Base-by-base conservation (phyloP, 2,888 invertebrate genomes). In the Apantesis nais region DNA sequence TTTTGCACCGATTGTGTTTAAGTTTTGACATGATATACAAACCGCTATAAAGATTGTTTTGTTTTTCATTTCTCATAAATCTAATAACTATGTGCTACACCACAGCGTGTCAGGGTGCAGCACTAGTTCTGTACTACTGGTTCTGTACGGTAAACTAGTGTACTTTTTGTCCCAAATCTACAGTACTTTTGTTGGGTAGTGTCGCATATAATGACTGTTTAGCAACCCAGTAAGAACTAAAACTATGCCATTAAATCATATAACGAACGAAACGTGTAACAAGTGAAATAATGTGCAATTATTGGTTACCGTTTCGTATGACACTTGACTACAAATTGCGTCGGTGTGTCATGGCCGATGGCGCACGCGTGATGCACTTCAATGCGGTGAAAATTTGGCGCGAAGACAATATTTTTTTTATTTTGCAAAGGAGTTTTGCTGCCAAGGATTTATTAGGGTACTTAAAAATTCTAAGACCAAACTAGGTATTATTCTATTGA, bases 261-360 rank as follows among this genome's bases (percentile, higher is more conserved):
- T 78, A 79, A 77, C 73, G 62, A 66, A 68, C 72, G 73, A 74
- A 71, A 71, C 75, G 74, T 83, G 83, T 85, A 85, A 85, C 84
- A 81, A 73, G 78, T 80, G 77, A 82, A 84, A 86, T 87, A 85
- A 86, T 86, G 84, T 87, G 86, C 86, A 86, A 89, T 86, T 83
- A 83, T 83, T 73, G 79, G 83, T 80, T 77, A 78, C 78, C 66
- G 78, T 74, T 74, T 74, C 79, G 74, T 71, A 72, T 74, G 73
- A 55, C 80, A 69, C 64, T 70, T 66, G 90, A 86, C 90, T 90
- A 83, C 85, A 82, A 90, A 90, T 39, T 84, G 78, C 76, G 60
- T 34, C 70, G 75, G 84, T 88, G 88, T 89, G 88, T 88, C 89
- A 90, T 83, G 89, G 90, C 86, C 89, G 88, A 74, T 44, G 31